Evolutionary conservation across 2,797 vertebrate species (phyloP).

Genomic region (Sebastes glaucus): DNA sequence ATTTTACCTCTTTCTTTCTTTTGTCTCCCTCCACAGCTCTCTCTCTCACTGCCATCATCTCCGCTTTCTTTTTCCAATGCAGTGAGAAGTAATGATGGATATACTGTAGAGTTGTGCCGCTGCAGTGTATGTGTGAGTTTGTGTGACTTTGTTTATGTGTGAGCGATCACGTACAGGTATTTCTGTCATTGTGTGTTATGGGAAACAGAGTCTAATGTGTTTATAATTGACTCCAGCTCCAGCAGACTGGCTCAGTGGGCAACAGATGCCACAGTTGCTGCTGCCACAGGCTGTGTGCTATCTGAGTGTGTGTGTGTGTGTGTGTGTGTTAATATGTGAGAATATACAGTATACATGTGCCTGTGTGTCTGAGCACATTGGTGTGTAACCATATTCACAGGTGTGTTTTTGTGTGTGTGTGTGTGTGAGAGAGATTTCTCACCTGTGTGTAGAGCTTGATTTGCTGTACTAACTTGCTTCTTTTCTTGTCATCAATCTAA

Average conservation of each 20-base stretch:
- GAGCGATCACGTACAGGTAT: conserved; percentile 50
- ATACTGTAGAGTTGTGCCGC: not conserved
- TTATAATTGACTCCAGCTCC: conserved; percentile 79
- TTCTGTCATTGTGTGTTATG: conserved; percentile 70
- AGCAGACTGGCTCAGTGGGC: conserved; percentile 70
- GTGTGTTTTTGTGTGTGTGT: not conserved
- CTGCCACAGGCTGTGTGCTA: conserved; percentile 41
- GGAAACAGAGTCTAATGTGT: conserved; percentile 76
- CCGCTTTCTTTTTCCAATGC: conserved; percentile 5
- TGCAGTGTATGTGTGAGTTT: not conserved
- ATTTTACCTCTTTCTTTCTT: not conserved
- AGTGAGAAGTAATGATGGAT: conserved; percentile 21
- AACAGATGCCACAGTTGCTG: conserved; percentile 70
- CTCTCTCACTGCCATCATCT: not conserved
- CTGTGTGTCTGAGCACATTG: not conserved
- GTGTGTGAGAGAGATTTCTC: not conserved
- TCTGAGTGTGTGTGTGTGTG: conserved; percentile 1
- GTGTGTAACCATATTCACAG: not conserved
- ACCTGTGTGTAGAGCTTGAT: not conserved
- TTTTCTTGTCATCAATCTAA: conserved; percentile 7
- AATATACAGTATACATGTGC: not conserved
- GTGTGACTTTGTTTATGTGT: conserved; percentile 39
- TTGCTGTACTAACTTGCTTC: not conserved
- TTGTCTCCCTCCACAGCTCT: not conserved
- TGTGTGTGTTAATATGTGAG: not conserved